These are phyloP conservation scores for Tetramorium simillimum DNA, from an alignment of 1,140 invertebrate species.

Conservation along the genomic window DNA sequence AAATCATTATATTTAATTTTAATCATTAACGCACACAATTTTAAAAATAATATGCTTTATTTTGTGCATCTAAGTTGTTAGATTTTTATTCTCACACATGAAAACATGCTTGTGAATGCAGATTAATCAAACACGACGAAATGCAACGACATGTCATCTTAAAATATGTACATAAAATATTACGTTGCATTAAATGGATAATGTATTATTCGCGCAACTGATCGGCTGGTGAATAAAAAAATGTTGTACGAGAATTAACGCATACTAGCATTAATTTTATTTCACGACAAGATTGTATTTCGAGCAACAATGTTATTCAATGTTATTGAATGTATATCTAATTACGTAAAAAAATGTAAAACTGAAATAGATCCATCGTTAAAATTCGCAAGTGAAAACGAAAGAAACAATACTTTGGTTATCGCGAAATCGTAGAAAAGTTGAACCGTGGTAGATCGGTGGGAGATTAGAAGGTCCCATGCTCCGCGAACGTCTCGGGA, in stretches of 20 bases:
- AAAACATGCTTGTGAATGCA: neutral
- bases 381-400: constrained; percentile 6
- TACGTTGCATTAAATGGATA: neutral
- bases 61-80: neutral
- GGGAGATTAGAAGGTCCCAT: constrained; percentile 68
- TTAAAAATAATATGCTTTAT: neutral
- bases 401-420: neutral
- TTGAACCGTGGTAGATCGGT: constrained; percentile 12
- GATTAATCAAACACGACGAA: neutral
- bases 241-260: neutral
- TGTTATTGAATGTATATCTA: neutral
- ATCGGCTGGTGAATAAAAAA: neutral
- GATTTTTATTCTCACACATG: neutral
- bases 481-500: constrained; percentile 53
- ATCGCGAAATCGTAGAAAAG: constrained; percentile 4
- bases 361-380: neutral
- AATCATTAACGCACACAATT: neutral
- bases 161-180: constrained; percentile 18
- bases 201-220: neutral
- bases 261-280: constrained; percentile 2
- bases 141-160: neutral
- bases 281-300: neutral
- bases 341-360: neutral
- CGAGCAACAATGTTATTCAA: neutral
- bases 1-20: neutral